Base-by-base conservation (phyloP, 1,140 invertebrate genomes). In the Drosophila triauraria region DNA sequence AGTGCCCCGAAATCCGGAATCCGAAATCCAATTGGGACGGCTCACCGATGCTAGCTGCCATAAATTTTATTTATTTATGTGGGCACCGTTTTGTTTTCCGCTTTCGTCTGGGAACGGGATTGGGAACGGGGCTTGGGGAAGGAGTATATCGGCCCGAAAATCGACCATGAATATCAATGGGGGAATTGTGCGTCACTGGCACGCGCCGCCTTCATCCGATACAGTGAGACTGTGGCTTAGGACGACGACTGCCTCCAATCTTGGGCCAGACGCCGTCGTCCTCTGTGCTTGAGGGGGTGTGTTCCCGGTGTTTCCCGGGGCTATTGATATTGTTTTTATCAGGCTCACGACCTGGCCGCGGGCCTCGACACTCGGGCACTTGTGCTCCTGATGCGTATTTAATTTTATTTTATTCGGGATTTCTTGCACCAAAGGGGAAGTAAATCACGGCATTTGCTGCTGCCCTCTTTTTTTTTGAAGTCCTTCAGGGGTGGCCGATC, bases 41-140 rank as follows among this genome's bases (percentile, higher is more conserved):
- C 46, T 84, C 62, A 72, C 65, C 70, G 76, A 76, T 71, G 77
- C 58, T 80, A 67, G 58, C 64, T 75, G 81, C 81, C 84, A 87
- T 87, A 87, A 87, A 88, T 88, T 88, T 88, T 84, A 88, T 88
- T 88, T 88, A 88, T 88, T 88, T 88, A 90, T 84, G 84, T 78
- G 56, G 65, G 78, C 71, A 68, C 78, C 72, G 81, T 80, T 81
- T 82, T 76, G 78, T 75, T 76, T 75, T 69, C 42, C 62, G 57
- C 69, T 84, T 65, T 68, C 65, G 56, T 54, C 71, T 71, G 35
- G n/a, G 20, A 35, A 59, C 48, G 56, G 48, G 38, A 42, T 25
- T n/a, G 56, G 38, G 9, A 17, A n/a, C 17, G 38, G 42, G 54
- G 3, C 20, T 4, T 8, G 38, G 30, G 42, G 38, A 30, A 48